Evolutionary conservation across 2,113 vertebrate genomes (phyloP), one percentile per base, ranked within the genome.

Genomic region (Crotalus helleri): DNA sequence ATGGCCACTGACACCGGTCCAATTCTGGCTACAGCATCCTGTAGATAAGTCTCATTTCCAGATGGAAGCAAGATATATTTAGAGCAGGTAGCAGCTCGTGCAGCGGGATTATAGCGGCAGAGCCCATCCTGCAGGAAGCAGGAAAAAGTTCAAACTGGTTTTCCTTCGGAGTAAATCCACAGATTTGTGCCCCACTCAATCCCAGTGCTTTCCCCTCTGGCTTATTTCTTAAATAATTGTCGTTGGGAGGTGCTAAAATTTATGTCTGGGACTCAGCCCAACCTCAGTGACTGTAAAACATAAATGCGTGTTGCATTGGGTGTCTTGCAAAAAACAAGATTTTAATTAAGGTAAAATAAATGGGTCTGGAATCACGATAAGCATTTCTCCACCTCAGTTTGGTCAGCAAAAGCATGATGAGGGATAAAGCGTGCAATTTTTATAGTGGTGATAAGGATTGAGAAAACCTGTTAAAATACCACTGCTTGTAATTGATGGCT

Each of bases 1-100:
- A 99, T 98, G 33, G 9, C 98, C 0, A 99, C 98, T 0, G 99
- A 98, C 64, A 99, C 97, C 0, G 99, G 99, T 1, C 99, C 99
- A 0, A 98, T 89, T 5, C 64, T 97, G 93, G 98, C 99, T 5
- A 99, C 69, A 0, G 97, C 97, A 5, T 98, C 92, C 91, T 98
- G 97, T 85, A 99, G 96, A 0, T 95, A 96, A 0, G 59, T 93
- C 91, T 99, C 99, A 0, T 97, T 89, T 0, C 96, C 98, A 0
- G 8, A 0, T 0, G 97, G 96, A 23, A 99, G 96, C 87, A 95
- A 96, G 0, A 5, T 64, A 74, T 98, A 99, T 0, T 10, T 58
- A 26, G 98, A 98, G 89, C 99, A 99, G 21, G 99, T 98, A 85
- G 99, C 98, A 1, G 98, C 98, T 2, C 98, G 96, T 0, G 95